Evolutionary conservation across 1,140 invertebrate genomes (phyloP).

Genomic region (Macrostomum lignano): DNA sequence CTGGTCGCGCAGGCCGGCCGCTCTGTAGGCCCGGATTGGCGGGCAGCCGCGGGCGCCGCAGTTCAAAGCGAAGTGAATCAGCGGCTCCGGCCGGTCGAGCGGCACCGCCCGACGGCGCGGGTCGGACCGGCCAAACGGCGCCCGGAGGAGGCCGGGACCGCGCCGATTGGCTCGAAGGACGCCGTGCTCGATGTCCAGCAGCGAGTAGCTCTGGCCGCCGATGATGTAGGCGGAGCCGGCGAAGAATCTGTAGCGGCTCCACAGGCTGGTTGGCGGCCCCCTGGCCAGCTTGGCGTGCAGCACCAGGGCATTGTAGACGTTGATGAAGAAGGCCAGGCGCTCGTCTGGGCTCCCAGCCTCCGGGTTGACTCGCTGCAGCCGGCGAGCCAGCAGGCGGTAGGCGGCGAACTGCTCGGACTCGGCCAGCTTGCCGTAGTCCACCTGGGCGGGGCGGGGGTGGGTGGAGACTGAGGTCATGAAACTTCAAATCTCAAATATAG

Average conservation of each 20-base stretch:
- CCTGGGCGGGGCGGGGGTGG: no score
- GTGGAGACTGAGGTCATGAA: no score
- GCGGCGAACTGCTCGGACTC: no score
- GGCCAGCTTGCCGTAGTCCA: no score
- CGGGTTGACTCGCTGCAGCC: slow-evolving; percentile 16
- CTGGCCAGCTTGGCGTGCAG: slow-evolving; percentile 24
- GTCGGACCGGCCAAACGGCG: slow-evolving; percentile 25
- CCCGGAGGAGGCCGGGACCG: slow-evolving; percentile 25
- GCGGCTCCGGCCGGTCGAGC: slow-evolving; percentile 20
- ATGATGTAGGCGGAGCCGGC: slow-evolving; percentile 17
- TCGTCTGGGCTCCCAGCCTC: slow-evolving; percentile 15
- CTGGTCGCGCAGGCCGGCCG: no score
- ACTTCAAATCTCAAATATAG: no score
- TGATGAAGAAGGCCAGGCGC: slow-evolving; percentile 28
- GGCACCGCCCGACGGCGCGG: slow-evolving; percentile 20
- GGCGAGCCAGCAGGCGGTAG: no score
- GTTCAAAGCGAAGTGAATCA: slow-evolving; percentile 29
- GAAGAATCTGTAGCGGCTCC: slow-evolving; percentile 26
- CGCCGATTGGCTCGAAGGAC: slow-evolving; percentile 26
- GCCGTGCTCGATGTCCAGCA: slow-evolving; percentile 30
- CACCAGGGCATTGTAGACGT: slow-evolving; percentile 28
- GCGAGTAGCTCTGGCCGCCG: slow-evolving; percentile 22
- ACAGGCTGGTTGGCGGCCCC: slow-evolving; percentile 23
- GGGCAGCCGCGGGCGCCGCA: slow-evolving; percentile 26
- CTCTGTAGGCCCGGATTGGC: slow-evolving; percentile 27